Base-by-base conservation (phyloP, 1,140 invertebrate species). In the Drosophila nasuta region DNA sequence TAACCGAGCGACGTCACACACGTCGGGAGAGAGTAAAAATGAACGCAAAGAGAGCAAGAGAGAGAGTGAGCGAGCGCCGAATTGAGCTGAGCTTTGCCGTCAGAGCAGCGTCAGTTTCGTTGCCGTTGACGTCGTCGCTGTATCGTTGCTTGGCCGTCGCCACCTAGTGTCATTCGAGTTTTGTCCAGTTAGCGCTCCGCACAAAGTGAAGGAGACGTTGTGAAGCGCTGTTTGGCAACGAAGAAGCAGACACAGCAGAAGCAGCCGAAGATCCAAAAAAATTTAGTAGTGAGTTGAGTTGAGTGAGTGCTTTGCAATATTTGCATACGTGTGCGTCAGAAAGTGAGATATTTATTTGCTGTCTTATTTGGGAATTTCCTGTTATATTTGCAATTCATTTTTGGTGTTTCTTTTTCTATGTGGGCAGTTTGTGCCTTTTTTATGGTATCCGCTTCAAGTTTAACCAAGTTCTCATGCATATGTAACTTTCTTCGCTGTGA, bases 241-340 rank as follows among this genome's bases (percentile, higher is more conserved):
- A 52, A 52, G 49, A 65, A 68, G 62, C 28, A 52, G 35, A 38
- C 7, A 10, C 7, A 38, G 35, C 20, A 13, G 15, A 49, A 46
- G 7, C 45, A 57, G 33, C 73, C 69, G 77, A 75, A 25, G 48
- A 64, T 67, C 60, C 52, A 43, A 68, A 28, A 57, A 57, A 57
- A 57, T 52, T 65, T 46, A 62, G 35, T 46, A 54, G 74, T 67
- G 2, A 10, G 6, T 25, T 25, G 20, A 25, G 20, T 25, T 25
- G 6, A 63, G 67, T 79, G 67, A 75, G 76, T 70, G 49, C 17
- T 20, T 59, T 56, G 41, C 3, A 46, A 35, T 57, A 83, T 83
- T 89, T 88, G 85, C 85, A 89, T 88, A 88, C 85, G 81, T 89
- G 77, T 85, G 81, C 77, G 86, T 88, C 80, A 83, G 67, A 64